These are phyloP conservation scores for Neelides folsomi DNA, from an alignment of 2,888 invertebrate species.

Conservation along the genomic window DNA sequence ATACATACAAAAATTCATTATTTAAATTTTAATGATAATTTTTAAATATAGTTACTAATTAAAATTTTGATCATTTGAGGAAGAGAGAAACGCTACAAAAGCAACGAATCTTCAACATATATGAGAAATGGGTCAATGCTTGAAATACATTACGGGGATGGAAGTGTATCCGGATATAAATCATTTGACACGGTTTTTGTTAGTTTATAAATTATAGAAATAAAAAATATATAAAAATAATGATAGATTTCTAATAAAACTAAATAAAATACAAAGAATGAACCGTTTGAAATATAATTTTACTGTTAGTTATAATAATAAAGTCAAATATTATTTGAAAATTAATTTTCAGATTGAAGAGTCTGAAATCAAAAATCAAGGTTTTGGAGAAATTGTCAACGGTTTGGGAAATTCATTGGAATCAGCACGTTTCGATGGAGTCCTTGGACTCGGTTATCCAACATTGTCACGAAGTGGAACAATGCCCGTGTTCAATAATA, in stretches of 20 bases:
- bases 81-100: neutral
- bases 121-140: neutral
- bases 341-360: constrained; percentile 3
- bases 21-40: too few species aligned
- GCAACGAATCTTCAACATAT: neutral
- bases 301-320: too few species aligned
- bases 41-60: too few species aligned
- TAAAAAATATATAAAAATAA: too few species aligned
- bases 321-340: too few species aligned
- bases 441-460: constrained; percentile 4
- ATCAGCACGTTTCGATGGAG: neutral
- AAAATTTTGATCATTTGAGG: neutral
- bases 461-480: neutral
- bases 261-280: too few species aligned
- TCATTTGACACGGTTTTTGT: neutral
- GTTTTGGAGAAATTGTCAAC: constrained; percentile 1
- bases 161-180: neutral
- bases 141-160: neutral
- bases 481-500: neutral
- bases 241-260: too few species aligned
- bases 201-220: too few species aligned
- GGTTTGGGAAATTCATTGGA: neutral
- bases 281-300: too few species aligned
- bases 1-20: too few species aligned
- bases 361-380: constrained; percentile 1